These are phyloP conservation scores for Lophius piscatorius DNA, from an alignment of 2,113 vertebrate genomes.

Conservation along the genomic window DNA sequence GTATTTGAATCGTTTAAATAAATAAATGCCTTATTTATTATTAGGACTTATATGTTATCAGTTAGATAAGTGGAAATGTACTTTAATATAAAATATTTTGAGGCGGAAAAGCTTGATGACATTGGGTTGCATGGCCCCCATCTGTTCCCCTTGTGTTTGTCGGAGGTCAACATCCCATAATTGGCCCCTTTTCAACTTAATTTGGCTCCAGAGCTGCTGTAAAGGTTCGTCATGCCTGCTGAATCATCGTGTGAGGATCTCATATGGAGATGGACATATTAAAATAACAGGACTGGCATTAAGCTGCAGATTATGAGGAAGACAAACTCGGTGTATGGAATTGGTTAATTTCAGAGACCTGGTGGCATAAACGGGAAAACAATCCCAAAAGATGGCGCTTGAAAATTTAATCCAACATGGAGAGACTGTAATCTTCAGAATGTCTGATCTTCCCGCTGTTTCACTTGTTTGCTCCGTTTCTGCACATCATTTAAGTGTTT, in stretches of 20 bases:
- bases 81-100: no score
- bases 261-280: conserved; percentile 10
- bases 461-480: conserved; percentile 37
- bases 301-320: conserved; percentile 29
- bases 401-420: conserved; percentile 55
- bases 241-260: no score
- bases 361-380: conserved; percentile 18
- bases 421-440: conserved; percentile 58
- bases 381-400: conserved; percentile 39
- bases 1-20: no score
- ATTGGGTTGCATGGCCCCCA: no score
- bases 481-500: conserved; percentile 48
- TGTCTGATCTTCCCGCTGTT: conserved; percentile 39
- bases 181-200: no score
- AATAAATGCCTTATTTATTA: no score
- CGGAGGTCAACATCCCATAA: no score
- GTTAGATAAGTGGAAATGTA: no score
- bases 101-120: no score
- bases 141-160: no score
- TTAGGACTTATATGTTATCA: no score
- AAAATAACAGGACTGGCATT: conserved; percentile 15
- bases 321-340: conserved; percentile 15
- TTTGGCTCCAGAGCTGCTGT: not conserved
- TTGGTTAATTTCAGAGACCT: conserved; percentile 20
- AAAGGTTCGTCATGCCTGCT: no score